Evolutionary conservation across 2,888 invertebrate genomes (phyloP).

Genomic region (Bimastos eiseni): DNA sequence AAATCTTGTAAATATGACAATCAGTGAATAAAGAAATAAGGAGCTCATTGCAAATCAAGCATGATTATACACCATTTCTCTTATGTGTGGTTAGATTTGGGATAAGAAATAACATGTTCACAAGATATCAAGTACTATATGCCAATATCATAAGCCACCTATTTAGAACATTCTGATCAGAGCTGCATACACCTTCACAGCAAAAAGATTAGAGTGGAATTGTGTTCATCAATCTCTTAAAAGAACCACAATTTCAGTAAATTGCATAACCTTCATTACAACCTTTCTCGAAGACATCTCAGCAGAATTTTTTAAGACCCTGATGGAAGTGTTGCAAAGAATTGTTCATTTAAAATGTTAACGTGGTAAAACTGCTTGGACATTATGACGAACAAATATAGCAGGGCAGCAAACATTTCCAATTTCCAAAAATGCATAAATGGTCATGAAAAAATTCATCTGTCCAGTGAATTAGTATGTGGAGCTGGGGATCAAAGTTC

Average conservation of each 20-base stretch:
- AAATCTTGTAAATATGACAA: background rate
- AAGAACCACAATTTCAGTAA: background rate
- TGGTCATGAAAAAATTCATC: background rate
- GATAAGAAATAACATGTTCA: background rate
- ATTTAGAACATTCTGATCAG: background rate
- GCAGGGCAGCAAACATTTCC: background rate
- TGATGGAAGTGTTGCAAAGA: background rate
- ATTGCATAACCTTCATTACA: background rate
- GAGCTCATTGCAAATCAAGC: background rate
- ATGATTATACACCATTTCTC: background rate
- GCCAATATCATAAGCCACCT: background rate
- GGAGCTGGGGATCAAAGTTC: too few relatives aligned
- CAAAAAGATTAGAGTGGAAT: background rate
- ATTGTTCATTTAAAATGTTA: background rate
- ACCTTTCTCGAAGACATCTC: background rate
- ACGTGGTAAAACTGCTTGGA: background rate
- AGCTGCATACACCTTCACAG: background rate
- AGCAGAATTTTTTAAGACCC: background rate
- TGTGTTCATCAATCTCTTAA: background rate
- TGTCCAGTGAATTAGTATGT: background rate
- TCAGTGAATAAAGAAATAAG: background rate
- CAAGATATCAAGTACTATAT: background rate
- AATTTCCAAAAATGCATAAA: background rate
- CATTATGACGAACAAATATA: background rate
- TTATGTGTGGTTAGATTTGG: background rate